phyloP scores from a whole-genome alignment of 1,140 invertebrate genomes.

The Chionoecetes opilio region DNA sequence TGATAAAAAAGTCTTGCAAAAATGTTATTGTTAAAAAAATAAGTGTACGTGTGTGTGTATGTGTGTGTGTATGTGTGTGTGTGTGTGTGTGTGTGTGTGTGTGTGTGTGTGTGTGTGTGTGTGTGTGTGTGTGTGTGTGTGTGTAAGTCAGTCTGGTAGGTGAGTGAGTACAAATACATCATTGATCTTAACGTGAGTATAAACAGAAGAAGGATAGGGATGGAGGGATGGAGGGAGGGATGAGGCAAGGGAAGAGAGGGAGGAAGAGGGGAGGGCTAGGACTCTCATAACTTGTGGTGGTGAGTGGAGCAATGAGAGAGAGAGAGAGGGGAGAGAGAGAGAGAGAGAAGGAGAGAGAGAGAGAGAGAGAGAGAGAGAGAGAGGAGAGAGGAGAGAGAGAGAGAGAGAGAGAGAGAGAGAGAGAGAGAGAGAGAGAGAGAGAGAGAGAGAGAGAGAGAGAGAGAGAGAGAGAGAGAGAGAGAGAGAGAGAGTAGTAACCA shows the following conservation, averaged over 20 bases:
- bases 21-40: not conserved
- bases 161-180: not conserved
- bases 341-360: not conserved
- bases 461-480: not conserved
- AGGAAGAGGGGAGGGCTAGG: not conserved
- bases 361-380: not conserved
- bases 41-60: not conserved
- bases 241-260: not conserved
- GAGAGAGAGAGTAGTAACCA: not conserved
- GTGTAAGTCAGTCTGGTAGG: not conserved
- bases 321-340: not conserved
- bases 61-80: not conserved
- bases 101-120: slow-evolving; percentile 18
- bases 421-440: not conserved
- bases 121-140: slow-evolving; percentile 25
- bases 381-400: not conserved
- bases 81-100: slow-evolving; percentile 27
- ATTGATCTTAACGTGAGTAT: slow-evolving; percentile 30
- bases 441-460: not conserved
- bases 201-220: not conserved
- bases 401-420: not conserved
- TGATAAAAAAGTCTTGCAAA: not conserved
- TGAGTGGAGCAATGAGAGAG: not conserved
- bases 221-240: not conserved
- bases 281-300: too few relatives aligned